Evolutionary conservation across 2,113 vertebrate species (phyloP).

Genomic region (Trichechus manatus): DNA sequence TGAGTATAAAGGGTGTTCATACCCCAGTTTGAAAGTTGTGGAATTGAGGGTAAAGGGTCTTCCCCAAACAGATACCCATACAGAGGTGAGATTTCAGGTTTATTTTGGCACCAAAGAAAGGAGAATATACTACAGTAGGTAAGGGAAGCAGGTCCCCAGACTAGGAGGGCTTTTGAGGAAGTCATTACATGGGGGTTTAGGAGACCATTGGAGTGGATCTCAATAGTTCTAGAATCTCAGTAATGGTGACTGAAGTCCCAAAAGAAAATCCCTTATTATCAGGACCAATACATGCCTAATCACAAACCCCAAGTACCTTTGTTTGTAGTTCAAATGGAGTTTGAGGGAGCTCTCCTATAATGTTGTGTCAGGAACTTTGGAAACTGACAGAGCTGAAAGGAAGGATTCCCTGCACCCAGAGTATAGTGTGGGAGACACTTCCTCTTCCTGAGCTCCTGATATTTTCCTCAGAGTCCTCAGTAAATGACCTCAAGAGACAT

Average conservation of each 20-base stretch:
- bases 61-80: neutral
- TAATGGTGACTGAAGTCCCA: neutral
- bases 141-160: neutral
- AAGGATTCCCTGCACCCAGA: neutral
- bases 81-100: conserved; percentile 30
- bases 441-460: conserved; percentile 13
- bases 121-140: neutral
- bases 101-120: conserved; percentile 16
- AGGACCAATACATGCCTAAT: neutral
- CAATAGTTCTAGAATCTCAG: neutral
- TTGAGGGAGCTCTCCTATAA: neutral
- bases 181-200: neutral
- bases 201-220: neutral
- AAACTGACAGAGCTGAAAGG: neutral
- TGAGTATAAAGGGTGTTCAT: neutral
- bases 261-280: neutral
- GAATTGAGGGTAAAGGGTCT: neutral
- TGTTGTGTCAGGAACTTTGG: neutral
- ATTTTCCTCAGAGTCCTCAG: neutral
- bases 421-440: neutral
- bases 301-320: neutral
- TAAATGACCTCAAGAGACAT: neutral
- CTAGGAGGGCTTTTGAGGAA: neutral
- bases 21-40: conserved; percentile 8
- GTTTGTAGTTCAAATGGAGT: neutral